Base-by-base conservation (phyloP, 2,113 vertebrate genomes). In the Daphoenositta chrysoptera region DNA sequence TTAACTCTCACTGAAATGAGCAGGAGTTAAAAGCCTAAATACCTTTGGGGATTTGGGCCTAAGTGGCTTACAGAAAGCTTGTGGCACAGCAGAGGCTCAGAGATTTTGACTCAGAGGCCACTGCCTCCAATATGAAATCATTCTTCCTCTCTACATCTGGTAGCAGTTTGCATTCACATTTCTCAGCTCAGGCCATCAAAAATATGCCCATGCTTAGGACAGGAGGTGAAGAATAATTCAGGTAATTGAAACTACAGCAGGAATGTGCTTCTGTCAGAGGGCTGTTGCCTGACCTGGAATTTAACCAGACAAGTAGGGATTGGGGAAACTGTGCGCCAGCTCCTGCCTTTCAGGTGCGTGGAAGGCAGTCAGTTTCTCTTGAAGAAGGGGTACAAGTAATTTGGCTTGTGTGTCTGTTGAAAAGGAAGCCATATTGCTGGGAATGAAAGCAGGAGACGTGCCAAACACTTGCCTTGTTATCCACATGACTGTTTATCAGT, bases 11-110 rank as follows among this genome's bases (percentile, higher is more conserved):
- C 81, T 91, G 84, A 90, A 95, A 85, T n/a, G 92, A 95, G 89
- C 83, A 89, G 87, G 96, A 97, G 96, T 95, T 96, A 97, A 97
- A 97, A 96, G 96, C 96, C 89, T 96, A 87, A 95, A 97, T 97
- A 95, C 96, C 91, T 95, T 81, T 47, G 91, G 80, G 95, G 91
- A 97, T 97, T 96, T 97, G 91, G 93, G n/a, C 89, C 91, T 97
- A 97, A 97, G 96, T 97, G 96, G 96, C 90, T 96, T 97, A 96
- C 35, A 66, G 93, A 94, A 91, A 96, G 85, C 94, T 84, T 23
- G 58, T 96, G 79, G 78, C 92, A 94, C 87, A 88, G 95, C 82
- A 82, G 83, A 94, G 51, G 17, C 89, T 95, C 76, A 44, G 89
- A 27, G 82, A 77, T 72, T 82, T 89, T 90, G 90, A 91, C 81